Conservation (phyloP, 1,140 invertebrate genomes). For the Carposina sasakii region DNA sequence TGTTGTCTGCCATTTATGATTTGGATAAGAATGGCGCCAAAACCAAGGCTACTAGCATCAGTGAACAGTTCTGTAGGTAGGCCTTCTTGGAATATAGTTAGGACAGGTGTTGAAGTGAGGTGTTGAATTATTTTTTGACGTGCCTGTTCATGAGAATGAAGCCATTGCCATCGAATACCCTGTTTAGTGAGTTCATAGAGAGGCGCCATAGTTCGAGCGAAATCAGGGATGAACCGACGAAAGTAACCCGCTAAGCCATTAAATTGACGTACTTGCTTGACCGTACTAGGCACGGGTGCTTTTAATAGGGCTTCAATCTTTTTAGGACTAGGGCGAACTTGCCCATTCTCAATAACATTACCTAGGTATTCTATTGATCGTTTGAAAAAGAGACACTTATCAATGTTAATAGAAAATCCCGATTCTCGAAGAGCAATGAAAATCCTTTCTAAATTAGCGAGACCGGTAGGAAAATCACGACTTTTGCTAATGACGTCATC, state of each 20-base stretch:
- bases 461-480: too few species aligned
- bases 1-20: background rate
- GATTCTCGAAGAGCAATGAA: too few species aligned
- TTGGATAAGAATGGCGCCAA: conserved; percentile 16
- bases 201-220: conserved; percentile 14
- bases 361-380: too few species aligned
- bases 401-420: too few species aligned
- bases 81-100: conserved; percentile 18
- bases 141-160: conserved; percentile 7
- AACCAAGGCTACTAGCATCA: conserved; percentile 18
- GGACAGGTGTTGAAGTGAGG: conserved; percentile 19
- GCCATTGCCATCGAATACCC: conserved; percentile 16
- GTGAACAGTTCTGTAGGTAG: conserved; percentile 16
- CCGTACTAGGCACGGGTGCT: too few species aligned
- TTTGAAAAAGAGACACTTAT: too few species aligned
- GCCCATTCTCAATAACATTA: too few species aligned
- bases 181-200: conserved; percentile 21
- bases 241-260: conserved; percentile 30
- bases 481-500: too few species aligned
- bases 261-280: conserved; percentile 24
- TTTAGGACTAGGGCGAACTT: too few species aligned
- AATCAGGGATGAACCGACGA: conserved; percentile 18
- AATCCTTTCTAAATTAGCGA: too few species aligned
- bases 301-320: too few species aligned
- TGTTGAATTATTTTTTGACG: conserved; percentile 20